Evolutionary conservation across 2,797 vertebrate species (phyloP).

Genomic region (Podargus strigoides): DNA sequence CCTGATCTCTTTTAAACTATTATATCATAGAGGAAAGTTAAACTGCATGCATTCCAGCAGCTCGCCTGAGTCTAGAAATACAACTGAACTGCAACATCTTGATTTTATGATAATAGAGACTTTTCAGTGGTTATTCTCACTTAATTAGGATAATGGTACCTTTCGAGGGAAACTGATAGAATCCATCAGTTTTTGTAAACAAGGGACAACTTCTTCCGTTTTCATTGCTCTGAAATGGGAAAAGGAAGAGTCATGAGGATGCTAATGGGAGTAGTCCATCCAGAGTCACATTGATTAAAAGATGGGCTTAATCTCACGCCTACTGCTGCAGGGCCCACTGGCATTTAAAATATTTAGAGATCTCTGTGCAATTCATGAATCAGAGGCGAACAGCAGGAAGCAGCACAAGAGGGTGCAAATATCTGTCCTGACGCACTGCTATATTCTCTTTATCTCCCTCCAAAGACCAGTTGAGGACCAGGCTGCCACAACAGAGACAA

Average conservation of each 20-base stretch:
- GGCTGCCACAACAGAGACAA: background rate
- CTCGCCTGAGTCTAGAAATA: slow-evolving; percentile 65
- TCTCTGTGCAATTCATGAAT: background rate
- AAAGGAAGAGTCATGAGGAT: background rate
- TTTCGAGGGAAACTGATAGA: slow-evolving; percentile 3
- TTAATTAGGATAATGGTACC: slow-evolving; percentile 38
- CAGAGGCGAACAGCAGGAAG: background rate
- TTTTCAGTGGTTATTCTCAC: slow-evolving; percentile 43
- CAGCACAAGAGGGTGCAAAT: background rate
- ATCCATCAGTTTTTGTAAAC: background rate
- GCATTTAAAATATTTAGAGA: background rate
- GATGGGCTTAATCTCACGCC: background rate
- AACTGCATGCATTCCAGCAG: slow-evolving; percentile 69
- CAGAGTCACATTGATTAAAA: background rate
- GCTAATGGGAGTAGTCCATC: background rate
- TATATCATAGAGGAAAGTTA: slow-evolving; percentile 74
- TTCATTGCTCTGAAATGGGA: background rate
- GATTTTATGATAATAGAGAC: slow-evolving; percentile 31
- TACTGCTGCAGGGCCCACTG: background rate
- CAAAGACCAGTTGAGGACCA: background rate
- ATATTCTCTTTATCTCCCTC: background rate
- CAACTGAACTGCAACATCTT: slow-evolving; percentile 44
- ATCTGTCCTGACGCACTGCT: background rate
- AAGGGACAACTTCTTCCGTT: background rate
- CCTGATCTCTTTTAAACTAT: slow-evolving; percentile 77